Evolutionary conservation across 2,113 vertebrate species (phyloP).

Genomic region (Thalassarche chlororhynchos): DNA sequence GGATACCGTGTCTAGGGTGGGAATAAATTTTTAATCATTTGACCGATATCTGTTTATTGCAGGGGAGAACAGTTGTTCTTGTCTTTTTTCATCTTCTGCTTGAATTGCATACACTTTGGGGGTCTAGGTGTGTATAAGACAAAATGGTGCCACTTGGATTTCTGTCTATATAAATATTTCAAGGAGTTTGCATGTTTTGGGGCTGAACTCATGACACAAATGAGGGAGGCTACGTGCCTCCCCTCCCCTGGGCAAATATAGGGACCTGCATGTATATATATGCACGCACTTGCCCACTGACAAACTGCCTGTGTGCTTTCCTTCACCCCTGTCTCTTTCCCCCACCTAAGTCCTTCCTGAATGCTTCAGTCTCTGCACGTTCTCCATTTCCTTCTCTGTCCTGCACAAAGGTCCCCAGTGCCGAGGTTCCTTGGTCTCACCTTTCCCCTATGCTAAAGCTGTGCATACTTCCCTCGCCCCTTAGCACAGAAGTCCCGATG

Average conservation of each 20-base stretch:
- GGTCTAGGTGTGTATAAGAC: not conserved
- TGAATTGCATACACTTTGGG: not conserved
- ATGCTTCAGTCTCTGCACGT: not conserved
- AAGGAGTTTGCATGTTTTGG: not conserved
- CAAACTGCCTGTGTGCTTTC: not conserved
- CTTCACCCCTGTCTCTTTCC: not conserved
- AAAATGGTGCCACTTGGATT: not conserved
- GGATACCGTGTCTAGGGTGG: not conserved
- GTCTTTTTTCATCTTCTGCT: not conserved
- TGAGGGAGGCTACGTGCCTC: not conserved
- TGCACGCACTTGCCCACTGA: not conserved
- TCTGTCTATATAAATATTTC: not conserved
- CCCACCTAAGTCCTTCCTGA: not conserved
- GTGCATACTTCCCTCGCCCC: not conserved
- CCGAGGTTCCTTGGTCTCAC: not conserved
- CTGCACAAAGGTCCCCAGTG: not conserved
- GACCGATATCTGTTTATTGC: not conserved
- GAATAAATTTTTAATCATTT: conserved; percentile 25
- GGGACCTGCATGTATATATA: no score
- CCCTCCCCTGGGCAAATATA: not conserved
- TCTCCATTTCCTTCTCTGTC: not conserved
- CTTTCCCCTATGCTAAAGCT: not conserved
- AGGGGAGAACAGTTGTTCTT: not conserved
- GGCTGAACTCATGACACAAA: not conserved
- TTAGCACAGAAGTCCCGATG: not conserved